Evolutionary conservation across 2,888 invertebrate genomes (phyloP).

Genomic region (Apodemia arnacis): DNA sequence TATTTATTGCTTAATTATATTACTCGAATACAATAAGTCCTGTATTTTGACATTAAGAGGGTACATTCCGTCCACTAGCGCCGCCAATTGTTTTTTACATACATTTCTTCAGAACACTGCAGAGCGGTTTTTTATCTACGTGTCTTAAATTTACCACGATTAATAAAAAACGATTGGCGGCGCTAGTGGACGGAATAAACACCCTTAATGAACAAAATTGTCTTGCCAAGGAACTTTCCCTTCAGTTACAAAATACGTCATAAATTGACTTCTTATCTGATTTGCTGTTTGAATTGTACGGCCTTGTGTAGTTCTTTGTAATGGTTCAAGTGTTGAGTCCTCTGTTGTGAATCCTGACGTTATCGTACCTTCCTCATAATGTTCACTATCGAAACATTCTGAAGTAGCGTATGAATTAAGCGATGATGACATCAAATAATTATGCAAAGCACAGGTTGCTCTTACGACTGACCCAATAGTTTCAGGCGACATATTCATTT

Average conservation of each 20-base stretch:
- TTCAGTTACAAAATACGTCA: slow-evolving; percentile 54
- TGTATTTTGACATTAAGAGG: slow-evolving; percentile 3
- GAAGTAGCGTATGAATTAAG: slow-evolving; percentile 33
- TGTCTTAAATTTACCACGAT: not conserved
- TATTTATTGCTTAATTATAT: slow-evolving; percentile 16
- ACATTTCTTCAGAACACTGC: not conserved
- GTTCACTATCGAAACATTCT: slow-evolving; percentile 52
- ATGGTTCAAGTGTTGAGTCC: slow-evolving; percentile 34
- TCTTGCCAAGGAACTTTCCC: slow-evolving; percentile 58
- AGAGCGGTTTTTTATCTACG: slow-evolving; percentile 1
- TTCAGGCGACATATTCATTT: too few species aligned
- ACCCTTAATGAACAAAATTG: slow-evolving; percentile 23
- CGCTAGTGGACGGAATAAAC: not conserved
- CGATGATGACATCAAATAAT: not conserved
- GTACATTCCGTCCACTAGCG: not conserved
- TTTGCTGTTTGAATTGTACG: slow-evolving; percentile 53
- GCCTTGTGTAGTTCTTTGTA: slow-evolving; percentile 50
- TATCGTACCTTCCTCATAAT: slow-evolving; percentile 35
- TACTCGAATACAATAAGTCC: not conserved
- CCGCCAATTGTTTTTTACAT: not conserved
- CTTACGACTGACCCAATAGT: slow-evolving; percentile 6
- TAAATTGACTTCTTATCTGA: slow-evolving; percentile 49
- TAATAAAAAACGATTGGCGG: not conserved
- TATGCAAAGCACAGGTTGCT: slow-evolving; percentile 9
- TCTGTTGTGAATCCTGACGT: slow-evolving; percentile 34